A percentile compares a stretch with the other conserved stretches of the same genome.
Conservation (phyloP, 92 coral and sea anemone genomes). For the Bergia puertoricense region DNA sequence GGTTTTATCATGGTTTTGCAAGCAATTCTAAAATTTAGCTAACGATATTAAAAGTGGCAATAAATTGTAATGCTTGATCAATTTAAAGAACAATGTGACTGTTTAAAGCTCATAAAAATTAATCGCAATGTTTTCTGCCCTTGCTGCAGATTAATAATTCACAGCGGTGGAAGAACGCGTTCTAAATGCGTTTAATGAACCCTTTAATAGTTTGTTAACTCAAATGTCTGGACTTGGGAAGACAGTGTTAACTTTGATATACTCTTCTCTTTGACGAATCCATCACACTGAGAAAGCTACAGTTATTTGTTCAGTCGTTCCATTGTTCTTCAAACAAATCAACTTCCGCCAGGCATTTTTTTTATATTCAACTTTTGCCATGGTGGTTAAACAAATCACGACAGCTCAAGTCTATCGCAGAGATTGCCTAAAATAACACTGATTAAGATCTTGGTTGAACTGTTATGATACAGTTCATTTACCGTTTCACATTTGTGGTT, state of each 20-base stretch:
- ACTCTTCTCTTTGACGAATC: neutral
- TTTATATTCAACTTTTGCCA: constrained; percentile 7
- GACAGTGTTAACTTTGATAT: neutral
- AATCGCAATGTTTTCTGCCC: constrained; percentile 5
- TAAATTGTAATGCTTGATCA: neutral
- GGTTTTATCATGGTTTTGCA: neutral
- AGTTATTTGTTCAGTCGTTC: neutral
- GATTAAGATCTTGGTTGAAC: neutral
- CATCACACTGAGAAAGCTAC: neutral
- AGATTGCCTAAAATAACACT: constrained; percentile 6
- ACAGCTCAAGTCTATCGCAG: neutral
- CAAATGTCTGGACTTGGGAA: neutral
- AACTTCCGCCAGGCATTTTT: constrained; percentile 34
- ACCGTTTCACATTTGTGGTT: neutral
- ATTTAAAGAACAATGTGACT: neutral
- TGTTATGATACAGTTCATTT: neutral
- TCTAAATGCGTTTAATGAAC: constrained; percentile 4
- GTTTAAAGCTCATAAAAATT: constrained; percentile 18
- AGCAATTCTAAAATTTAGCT: too few relatives aligned
- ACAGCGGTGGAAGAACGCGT: neutral
- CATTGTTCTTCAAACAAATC: constrained; percentile 30
- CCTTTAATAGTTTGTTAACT: neutral
- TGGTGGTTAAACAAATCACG: constrained; percentile 24
- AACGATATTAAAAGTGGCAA: neutral
- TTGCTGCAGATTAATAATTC: constrained; percentile 29